phyloP scores from a whole-genome alignment of 2,113 vertebrate species.

The Oophaga pumilio region DNA sequence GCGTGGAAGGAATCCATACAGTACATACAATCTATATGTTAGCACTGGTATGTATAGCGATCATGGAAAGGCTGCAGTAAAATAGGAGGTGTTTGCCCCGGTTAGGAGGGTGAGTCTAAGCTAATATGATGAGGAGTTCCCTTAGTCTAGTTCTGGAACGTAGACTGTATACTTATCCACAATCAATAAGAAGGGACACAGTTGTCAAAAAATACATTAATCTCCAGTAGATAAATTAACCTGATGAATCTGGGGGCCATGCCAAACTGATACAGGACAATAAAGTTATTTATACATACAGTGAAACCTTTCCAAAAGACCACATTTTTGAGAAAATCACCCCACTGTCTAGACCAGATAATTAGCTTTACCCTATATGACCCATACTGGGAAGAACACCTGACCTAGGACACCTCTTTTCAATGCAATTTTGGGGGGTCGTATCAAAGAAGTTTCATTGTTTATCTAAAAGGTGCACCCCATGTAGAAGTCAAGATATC shows the following conservation, averaged over 20 bases:
- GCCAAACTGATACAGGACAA: not conserved
- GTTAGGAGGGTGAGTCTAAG: not conserved
- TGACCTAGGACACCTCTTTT: too few relatives aligned
- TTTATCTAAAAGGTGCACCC: not conserved
- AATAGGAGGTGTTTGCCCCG: conserved; percentile 25
- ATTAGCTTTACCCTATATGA: too few relatives aligned
- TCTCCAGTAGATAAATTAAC: not conserved
- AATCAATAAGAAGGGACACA: not conserved
- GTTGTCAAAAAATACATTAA: not conserved
- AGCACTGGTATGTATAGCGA: not conserved
- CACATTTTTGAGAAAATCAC: too few relatives aligned
- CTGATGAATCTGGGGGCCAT: not conserved
- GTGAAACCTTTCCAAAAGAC: too few relatives aligned
- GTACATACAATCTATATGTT: not conserved
- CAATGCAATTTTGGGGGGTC: too few relatives aligned
- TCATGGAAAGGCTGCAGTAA: conserved; percentile 28
- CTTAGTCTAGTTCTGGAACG: not conserved
- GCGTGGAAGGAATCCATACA: not conserved
- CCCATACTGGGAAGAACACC: too few relatives aligned
- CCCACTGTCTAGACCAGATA: too few relatives aligned
- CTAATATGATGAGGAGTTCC: not conserved
- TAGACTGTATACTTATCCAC: not conserved
- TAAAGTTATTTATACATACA: not conserved
- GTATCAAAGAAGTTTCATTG: too few relatives aligned
- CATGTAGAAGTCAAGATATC: conserved; percentile 3